A percentile compares a stretch with the other conserved stretches of the same genome.
phyloP scores from a whole-genome alignment of 92 coral and sea anemone species.

The Porites evermanni region DNA sequence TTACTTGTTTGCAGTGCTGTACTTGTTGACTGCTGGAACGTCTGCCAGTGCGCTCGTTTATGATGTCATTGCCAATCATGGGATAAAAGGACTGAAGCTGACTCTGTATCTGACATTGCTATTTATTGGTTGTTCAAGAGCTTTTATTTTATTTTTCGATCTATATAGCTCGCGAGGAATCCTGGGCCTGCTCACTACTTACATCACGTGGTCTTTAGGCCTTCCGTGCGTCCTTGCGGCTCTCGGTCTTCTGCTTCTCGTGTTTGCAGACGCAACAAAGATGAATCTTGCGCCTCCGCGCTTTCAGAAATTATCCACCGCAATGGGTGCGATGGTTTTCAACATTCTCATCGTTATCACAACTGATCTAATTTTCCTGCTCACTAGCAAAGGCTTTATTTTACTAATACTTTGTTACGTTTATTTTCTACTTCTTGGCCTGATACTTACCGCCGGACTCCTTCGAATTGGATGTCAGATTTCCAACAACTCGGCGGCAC shows the following conservation, averaged over 20 bases:
- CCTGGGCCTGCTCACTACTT: constrained; percentile 8
- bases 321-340: constrained; percentile 26
- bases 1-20: constrained; percentile 30
- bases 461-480: constrained; percentile 20
- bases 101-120: constrained; percentile 33
- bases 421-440: constrained; percentile 32
- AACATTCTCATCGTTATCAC: constrained; percentile 10
- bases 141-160: constrained; percentile 34
- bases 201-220: constrained; percentile 51
- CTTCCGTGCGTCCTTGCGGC: constrained; percentile 50
- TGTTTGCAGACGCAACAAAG: constrained; percentile 32
- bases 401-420: constrained; percentile 31
- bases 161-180: constrained; percentile 45
- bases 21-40: not conserved
- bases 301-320: constrained; percentile 40
- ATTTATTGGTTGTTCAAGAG: constrained; percentile 34
- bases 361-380: constrained; percentile 21
- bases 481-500: constrained; percentile 23
- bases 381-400: not conserved
- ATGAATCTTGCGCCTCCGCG: constrained; percentile 40
- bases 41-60: constrained; percentile 18
- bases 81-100: constrained; percentile 30
- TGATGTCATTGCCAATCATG: constrained; percentile 9
- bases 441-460: constrained; percentile 26
- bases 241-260: constrained; percentile 36